Evolutionary conservation across 2,113 vertebrate species (phyloP), one percentile per base, ranked within the genome.

Genomic region (Ovis canadensis): DNA sequence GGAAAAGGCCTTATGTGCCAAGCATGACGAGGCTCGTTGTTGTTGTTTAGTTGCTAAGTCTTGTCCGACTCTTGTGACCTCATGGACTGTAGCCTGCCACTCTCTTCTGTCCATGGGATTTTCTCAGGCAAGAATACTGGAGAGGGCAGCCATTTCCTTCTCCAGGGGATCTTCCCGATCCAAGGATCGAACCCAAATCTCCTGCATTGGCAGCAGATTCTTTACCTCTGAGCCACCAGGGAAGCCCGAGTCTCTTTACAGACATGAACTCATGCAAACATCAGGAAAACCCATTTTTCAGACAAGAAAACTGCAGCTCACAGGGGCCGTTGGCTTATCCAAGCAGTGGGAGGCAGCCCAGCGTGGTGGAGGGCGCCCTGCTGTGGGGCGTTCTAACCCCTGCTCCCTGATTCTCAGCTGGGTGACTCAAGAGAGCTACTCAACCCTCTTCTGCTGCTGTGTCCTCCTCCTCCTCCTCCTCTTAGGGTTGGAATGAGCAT

Each of bases 291-390:
- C 59, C 40, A 78, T 94, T 77, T 84, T 82, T 67, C 7, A 67
- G 33, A 48, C 7, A 55, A 87, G 55, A 59, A 92, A 90, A 84
- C 25, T 55, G 43, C 11, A 43, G 43, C 59, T 74, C 85, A 48
- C 33, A 40, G 40, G 50, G 57, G 14, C 86, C 25, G 12, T 50
- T 25, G 48, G 64, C 14, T 84, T 31, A 43, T 77, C 40, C 43
- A 80, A 2, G 74, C 81, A 74, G 87, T 43, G 33, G 50, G 31
- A 62, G 60, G 62, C 10, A 55, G 45, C 62, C n/a, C 27, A 93
- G 25, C 2, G 0, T 9, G 27, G 45, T 64, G 25, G 14, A 45
- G 45, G 36, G 10, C 0, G 1, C n/a, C 64, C 27, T 27, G 57
- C 43, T 29, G 4, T n/a, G 84, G 21, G 11, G 55, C 19, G 23